Evolutionary conservation across 92 coral and sea anemone genomes (phyloP), one percentile per base, ranked within the genome.

Genomic region (Epizoanthus rinbou): DNA sequence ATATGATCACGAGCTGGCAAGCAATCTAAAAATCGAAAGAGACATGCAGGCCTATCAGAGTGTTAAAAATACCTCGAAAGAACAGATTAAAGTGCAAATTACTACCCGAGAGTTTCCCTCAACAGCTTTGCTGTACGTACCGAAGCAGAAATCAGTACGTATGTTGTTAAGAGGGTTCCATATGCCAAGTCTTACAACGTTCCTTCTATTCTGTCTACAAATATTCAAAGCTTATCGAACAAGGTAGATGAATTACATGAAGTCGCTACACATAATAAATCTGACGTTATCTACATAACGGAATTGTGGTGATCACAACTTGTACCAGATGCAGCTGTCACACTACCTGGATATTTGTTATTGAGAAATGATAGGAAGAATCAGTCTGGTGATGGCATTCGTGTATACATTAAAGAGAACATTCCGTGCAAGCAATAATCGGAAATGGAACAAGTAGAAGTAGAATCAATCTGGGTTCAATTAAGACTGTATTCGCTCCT

Each of bases 341-440:
- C 86, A 3, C 74, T 90, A 17, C 86, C 90, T 39, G 84, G 78
- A 63, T 90, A 69, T 52, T 43, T 79, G 57, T 50, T 87, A 53
- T 86, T 90, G 72, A 74, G 93, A 22, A 86, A 86, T 58, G 90
- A 90, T 72, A 76, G 90, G 57, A 54, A 50, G 39, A 78, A 85
- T 52, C 41, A 64, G 22, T 10, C 83, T 33, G 86, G 88, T 31
- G 90, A 87, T 80, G 90, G 90, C 52, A 85, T 87, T 35, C 83
- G 90, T 43, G 80, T 87, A 21, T 87, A 84, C 76, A 60, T 80
- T 57, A 76, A 85, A 28, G n/a, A 86, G 3, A 86, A 64, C 13
- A 80, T 80, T 75, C 89, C 89, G 21, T 79, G 89, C 45, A 86
- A 86, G 80, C 70, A 78, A 53, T 63, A 69, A 18, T 64, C 10